Evolutionary conservation across 2,888 invertebrate genomes (phyloP).

Genomic region (Amiota communis): DNA sequence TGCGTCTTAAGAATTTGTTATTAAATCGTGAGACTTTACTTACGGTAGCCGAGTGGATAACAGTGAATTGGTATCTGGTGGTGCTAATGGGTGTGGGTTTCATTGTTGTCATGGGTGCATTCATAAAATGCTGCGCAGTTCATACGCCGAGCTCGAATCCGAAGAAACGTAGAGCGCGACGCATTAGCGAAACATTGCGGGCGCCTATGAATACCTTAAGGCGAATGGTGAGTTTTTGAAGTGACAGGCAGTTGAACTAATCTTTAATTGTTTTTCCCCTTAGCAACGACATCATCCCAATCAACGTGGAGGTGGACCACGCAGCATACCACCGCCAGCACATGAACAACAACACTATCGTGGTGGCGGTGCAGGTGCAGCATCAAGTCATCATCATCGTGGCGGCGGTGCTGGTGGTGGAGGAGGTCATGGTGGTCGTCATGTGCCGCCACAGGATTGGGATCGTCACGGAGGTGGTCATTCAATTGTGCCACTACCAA

Average conservation of each 20-base stretch:
- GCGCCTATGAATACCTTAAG: constrained; percentile 93
- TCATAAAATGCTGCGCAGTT: constrained; percentile 99
- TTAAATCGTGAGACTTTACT: constrained; percentile 92
- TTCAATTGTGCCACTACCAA: constrained; percentile 66
- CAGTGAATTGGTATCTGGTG: constrained; percentile 96
- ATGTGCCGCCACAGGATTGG: constrained; percentile 68
- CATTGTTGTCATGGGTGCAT: constrained; percentile 96
- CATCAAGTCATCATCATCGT: constrained; percentile 30
- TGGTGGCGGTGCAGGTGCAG: constrained; percentile 42
- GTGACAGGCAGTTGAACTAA: neutral
- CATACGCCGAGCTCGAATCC: constrained; percentile 99
- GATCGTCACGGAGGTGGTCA: constrained; percentile 70
- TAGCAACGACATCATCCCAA: constrained; percentile 74
- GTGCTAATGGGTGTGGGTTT: constrained; percentile 92
- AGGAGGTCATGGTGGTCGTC: constrained; percentile 52
- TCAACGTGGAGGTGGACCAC: constrained; percentile 69
- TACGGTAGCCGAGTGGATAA: constrained; percentile 93
- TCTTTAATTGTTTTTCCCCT: neutral
- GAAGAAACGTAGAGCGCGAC: constrained; percentile 94
- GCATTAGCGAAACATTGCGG: constrained; percentile 91
- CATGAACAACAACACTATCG: constrained; percentile 71
- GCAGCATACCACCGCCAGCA: constrained; percentile 75
- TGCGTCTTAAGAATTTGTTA: constrained; percentile 94
- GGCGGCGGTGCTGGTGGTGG: constrained; percentile 1
- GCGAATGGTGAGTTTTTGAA: constrained; percentile 80